Base-by-base conservation (phyloP, 2,888 invertebrate species). In the Conistra vaccinii region DNA sequence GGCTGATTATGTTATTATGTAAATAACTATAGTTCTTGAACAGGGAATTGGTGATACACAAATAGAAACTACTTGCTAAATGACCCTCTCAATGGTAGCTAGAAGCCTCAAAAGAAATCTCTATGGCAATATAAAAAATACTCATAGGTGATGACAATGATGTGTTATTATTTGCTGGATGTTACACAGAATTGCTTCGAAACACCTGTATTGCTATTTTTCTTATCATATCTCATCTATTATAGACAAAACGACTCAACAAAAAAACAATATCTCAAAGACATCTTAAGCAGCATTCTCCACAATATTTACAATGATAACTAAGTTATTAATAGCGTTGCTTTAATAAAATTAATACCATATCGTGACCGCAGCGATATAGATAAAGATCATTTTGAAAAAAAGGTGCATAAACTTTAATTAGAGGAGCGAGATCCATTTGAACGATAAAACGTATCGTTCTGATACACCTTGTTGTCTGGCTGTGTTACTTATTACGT, bases 401-500 rank as follows among this genome's bases (percentile, higher is more conserved):
- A 87, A 89, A 89, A 90, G 89, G 90, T 89, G 90, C 89, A 89
- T 87, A 87, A 85, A 84, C 83, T 87, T 85, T 92, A 91, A 92
- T 92, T 91, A 90, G 90, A 86, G 83, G 77, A 87, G 80, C 73
- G 57, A 87, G 91, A 91, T 91, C 76, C 84, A 85, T 80, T 86
- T 76, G 83, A 66, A 71, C 77, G 90, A 90, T 90, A 71, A 67
- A 60, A 68, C 66, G 80, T 85, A 85, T 89, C 85, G 80, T 76
- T 70, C 73, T 77, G 81, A 79, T 84, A 78, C 80, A 81, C 79
- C 83, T 81, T 81, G 85, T 76, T 80, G 69, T 66, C 77, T 78
- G 67, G 78, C 68, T 57, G 45, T 73, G 62, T 83, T 80, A 71
- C 76, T 67, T 84, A 72, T 78, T 75, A 73, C 73, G 62, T 71